Evolutionary conservation across 2,113 vertebrate genomes (phyloP).

Genomic region (Poeciliopsis prolifica): DNA sequence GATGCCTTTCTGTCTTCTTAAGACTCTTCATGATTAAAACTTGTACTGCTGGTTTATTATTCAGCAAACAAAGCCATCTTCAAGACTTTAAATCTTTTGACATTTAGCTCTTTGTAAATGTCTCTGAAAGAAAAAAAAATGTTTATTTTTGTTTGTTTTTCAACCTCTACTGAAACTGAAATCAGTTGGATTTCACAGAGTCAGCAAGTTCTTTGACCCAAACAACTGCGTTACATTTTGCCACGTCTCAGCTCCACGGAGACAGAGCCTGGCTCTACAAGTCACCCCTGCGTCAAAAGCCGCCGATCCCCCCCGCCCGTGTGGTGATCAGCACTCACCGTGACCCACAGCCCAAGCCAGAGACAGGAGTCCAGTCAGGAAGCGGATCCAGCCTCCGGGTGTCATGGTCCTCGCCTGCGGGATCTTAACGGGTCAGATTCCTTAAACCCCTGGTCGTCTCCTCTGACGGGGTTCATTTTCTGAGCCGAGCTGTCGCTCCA

Average conservation of each 20-base stretch:
- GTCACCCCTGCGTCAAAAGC: background rate
- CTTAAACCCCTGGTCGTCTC: background rate
- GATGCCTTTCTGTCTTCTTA: background rate
- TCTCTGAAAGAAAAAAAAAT: background rate
- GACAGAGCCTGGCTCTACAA: background rate
- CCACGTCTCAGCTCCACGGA: background rate
- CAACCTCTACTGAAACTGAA: background rate
- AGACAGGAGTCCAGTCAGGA: slow-evolving; percentile 9
- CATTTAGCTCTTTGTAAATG: background rate
- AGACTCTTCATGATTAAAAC: background rate
- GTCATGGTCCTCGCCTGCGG: slow-evolving; percentile 25
- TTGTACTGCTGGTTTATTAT: background rate
- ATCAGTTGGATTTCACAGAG: background rate
- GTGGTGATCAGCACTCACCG: slow-evolving; percentile 41
- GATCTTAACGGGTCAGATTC: slow-evolving; percentile 1
- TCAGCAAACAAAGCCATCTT: background rate
- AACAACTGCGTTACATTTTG: background rate
- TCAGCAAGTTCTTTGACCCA: background rate
- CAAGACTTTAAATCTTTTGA: background rate
- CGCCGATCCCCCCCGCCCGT: background rate
- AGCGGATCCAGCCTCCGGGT: background rate
- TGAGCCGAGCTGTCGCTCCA: background rate
- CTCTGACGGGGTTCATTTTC: background rate
- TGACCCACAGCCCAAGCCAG: background rate
- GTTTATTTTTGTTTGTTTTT: background rate